A percentile compares a stretch with the other conserved stretches of the same genome.
Conservation (phyloP, 2,113 vertebrate species). For the Paradisaea rubra region DNA sequence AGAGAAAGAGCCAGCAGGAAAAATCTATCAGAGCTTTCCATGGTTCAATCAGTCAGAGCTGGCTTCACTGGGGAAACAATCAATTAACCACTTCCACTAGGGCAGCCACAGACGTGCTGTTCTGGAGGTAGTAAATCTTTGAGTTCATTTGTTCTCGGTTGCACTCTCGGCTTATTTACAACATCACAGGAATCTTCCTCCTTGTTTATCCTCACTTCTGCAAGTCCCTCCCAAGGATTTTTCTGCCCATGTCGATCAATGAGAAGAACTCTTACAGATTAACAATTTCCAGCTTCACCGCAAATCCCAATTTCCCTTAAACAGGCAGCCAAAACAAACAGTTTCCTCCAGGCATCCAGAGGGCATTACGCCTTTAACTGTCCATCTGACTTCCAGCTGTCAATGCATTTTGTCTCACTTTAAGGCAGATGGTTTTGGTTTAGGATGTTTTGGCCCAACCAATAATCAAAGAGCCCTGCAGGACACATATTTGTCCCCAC, state of each 20-base stretch:
- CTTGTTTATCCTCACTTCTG: not conserved
- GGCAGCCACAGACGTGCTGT: not conserved
- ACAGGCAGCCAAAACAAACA: not conserved
- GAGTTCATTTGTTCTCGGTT: not conserved
- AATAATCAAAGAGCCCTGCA: not conserved
- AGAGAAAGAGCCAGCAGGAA: slow-evolving; percentile 40
- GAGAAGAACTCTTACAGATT: not conserved
- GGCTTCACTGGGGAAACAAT: slow-evolving; percentile 33
- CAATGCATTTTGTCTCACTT: not conserved
- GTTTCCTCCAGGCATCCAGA: not conserved
- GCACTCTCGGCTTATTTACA: not conserved
- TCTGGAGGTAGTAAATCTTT: slow-evolving; percentile 17
- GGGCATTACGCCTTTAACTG: not conserved
- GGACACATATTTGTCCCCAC: not conserved
- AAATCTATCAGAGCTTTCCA: slow-evolving; percentile 56
- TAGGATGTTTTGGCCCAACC: not conserved
- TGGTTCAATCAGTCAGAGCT: slow-evolving; percentile 37
- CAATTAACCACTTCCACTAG: slow-evolving; percentile 32
- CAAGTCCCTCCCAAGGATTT: not conserved
- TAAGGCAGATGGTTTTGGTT: not conserved
- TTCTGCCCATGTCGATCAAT: not conserved
- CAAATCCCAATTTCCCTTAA: not conserved
- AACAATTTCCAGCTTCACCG: not conserved
- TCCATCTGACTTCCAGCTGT: slow-evolving; percentile 5
- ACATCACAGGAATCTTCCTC: not conserved